These are phyloP conservation scores for Platycercus adscitus DNA, from an alignment of 2,113 vertebrate genomes.

Conservation along the genomic window DNA sequence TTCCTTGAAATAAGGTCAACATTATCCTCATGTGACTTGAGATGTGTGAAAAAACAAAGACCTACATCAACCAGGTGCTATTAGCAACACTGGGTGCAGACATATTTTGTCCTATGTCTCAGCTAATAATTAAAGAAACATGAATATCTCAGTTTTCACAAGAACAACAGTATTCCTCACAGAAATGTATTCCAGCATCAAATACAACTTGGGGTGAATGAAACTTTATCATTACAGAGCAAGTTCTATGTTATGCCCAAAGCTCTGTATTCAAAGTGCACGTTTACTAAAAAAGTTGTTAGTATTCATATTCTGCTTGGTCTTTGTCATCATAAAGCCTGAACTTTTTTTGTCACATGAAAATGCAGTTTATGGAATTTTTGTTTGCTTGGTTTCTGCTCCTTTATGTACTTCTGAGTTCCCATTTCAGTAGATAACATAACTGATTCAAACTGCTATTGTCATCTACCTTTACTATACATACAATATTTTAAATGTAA, in stretches of 20 bases:
- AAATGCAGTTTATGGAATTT: background rate
- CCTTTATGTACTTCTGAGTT: background rate
- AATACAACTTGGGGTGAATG: constrained; percentile 13
- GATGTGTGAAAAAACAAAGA: constrained; percentile 32
- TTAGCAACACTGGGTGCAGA: background rate
- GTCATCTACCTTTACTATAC: background rate
- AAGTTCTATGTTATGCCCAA: background rate
- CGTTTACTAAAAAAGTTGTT: background rate
- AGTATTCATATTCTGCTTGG: background rate
- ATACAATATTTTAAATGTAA: background rate
- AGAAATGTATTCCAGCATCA: constrained; percentile 16
- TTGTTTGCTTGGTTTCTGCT: background rate
- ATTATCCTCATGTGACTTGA: constrained; percentile 51
- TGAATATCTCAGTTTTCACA: constrained; percentile 5
- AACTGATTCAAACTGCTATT: constrained; percentile 5
- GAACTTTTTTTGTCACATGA: constrained; percentile 1
- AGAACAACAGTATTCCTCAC: constrained; percentile 1
- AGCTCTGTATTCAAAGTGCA: background rate
- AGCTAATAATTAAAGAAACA: constrained; percentile 33
- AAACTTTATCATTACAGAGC: background rate
- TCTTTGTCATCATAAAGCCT: background rate
- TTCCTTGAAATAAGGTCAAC: constrained; percentile 69
- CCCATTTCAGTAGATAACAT: background rate
- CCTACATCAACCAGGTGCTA: constrained; percentile 18
- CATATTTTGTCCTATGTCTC: background rate